phyloP scores from a whole-genome alignment of 2,113 vertebrate genomes.

The Corythornis madagascariensis region DNA sequence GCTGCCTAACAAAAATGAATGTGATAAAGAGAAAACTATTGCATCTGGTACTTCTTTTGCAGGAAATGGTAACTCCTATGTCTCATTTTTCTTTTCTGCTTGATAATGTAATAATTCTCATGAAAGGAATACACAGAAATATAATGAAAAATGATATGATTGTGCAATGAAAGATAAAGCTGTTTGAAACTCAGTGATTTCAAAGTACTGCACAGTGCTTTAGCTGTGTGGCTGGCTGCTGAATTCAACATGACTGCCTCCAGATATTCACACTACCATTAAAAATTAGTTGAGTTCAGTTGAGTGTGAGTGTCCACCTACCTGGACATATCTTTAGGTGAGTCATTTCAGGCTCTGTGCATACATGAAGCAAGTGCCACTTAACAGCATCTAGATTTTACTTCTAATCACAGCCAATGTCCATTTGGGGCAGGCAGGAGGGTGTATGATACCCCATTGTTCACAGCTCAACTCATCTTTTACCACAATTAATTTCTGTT shows the following conservation, averaged over 20 bases:
- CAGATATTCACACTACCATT: neutral
- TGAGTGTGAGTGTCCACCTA: neutral
- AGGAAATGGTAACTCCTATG: neutral
- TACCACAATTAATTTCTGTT: neutral
- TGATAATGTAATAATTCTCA: constrained; percentile 44
- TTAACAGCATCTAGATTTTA: neutral
- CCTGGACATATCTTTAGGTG: neutral
- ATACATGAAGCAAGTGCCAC: neutral
- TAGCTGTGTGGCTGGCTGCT: neutral
- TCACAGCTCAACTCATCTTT: neutral
- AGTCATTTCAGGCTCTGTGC: neutral
- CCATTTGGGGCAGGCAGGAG: fast-evolving
- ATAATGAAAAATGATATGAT: constrained; percentile 43
- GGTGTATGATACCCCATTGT: neutral
- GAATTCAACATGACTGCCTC: neutral
- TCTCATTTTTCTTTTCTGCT: constrained; percentile 46
- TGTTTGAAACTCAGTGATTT: neutral
- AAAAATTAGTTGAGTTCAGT: neutral
- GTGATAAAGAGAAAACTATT: constrained; percentile 32
- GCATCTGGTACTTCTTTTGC: constrained; percentile 8
- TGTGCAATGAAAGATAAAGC: constrained; percentile 37
- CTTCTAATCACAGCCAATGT: neutral
- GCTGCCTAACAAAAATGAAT: neutral
- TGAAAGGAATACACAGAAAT: constrained; percentile 9
- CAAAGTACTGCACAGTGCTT: neutral